Base-by-base conservation (phyloP, 2,888 invertebrate species). In the Coecobrya sp. region DNA sequence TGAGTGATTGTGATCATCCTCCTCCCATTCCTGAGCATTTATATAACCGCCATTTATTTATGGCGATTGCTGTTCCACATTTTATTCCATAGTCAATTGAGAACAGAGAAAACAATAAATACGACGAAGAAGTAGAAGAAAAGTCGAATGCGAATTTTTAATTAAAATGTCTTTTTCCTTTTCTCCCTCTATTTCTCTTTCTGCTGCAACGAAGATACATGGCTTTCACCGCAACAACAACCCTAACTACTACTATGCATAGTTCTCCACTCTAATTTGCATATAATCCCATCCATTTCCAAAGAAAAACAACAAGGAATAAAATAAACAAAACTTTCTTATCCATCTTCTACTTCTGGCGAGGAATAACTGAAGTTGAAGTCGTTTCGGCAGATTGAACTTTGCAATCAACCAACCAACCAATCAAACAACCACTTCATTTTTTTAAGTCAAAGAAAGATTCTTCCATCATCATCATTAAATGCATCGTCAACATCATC, bases 101-200 rank as follows among this genome's bases (percentile, higher is more conserved):
- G 36, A 36, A 36, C 7, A 2, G 36, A 7, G 36, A 36, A 13
- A n/a, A 59, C 59, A 59, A 59, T 2, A 59, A 13, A 19, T 19
- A n/a, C n/a, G 13, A 59, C 36, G 36, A 36, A 36, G 36, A 36
- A 22, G 1, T 0, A n/a, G n/a, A n/a, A n/a, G n/a, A n/a, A n/a
- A n/a, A n/a, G n/a, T n/a, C n/a, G n/a, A n/a, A 79, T 45, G 49
- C 49, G 52, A 25, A 42, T 55, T 55, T 82, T 82, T 82, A 82
- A 82, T 82, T 82, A 82, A 82, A 82, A 55, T 62, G 82, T 82
- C 82, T 73, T 73, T 73, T 42, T n/a, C 45, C n/a, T 65, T n/a
- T n/a, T 65, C 52, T n/a, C 10, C n/a, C 52, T 16, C 13, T n/a
- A 3, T 52, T 52, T 52, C 13, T n/a, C 52, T 52, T 52, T 52